Evolutionary conservation across 37 sponge, comb jelly and placozoan species (phyloP).

Genomic region (Hexactinellida sp.): DNA sequence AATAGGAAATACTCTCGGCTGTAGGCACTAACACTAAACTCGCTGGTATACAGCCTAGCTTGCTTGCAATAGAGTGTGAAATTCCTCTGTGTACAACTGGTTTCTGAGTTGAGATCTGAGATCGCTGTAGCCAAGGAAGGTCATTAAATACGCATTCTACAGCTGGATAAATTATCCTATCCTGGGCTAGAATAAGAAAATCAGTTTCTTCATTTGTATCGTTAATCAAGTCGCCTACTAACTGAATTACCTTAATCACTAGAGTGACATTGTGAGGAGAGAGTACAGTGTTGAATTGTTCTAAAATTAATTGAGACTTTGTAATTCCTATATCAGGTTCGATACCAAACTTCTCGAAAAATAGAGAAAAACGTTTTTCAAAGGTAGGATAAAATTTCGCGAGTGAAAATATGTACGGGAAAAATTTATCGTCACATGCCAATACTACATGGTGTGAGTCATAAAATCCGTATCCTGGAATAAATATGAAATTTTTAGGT

Average conservation of each 20-base stretch:
- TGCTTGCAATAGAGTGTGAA: background rate
- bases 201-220: background rate
- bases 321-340: background rate
- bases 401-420: background rate
- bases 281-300: background rate
- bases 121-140: background rate
- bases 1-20: slow-evolving; percentile 6
- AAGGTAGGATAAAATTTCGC: background rate
- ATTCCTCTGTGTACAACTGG: background rate
- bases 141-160: background rate
- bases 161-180: background rate
- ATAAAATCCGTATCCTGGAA: background rate
- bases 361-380: background rate
- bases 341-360: background rate
- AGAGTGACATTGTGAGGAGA: background rate
- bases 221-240: background rate
- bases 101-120: background rate
- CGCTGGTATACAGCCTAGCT: background rate
- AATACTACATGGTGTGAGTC: background rate
- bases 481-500: background rate
- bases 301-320: background rate
- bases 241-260: background rate
- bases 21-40: background rate
- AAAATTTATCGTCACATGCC: background rate
- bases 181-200: background rate